Evolutionary conservation across 2,888 invertebrate genomes (phyloP).

Genomic region (Cynaeus angustus): DNA sequence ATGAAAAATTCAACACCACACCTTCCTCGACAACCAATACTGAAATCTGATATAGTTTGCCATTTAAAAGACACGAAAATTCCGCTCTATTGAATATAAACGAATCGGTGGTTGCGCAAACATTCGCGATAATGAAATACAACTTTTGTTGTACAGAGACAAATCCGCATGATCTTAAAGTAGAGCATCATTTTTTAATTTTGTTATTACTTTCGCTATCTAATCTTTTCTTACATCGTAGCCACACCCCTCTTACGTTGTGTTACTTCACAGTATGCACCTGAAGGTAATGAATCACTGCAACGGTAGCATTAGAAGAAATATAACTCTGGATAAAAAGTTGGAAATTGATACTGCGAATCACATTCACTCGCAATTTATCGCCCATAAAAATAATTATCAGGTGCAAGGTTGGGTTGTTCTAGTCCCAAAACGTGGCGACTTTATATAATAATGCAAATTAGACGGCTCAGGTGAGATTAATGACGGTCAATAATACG

Average conservation of each 20-base stretch:
- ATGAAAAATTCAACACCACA: constrained; percentile 18
- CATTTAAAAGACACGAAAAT: constrained; percentile 21
- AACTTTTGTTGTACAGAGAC: constrained; percentile 30
- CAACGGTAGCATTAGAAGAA: constrained; percentile 24
- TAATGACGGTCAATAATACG: constrained; percentile 8
- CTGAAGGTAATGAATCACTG: constrained; percentile 42
- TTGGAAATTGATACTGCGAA: constrained; percentile 19
- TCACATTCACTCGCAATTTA: constrained; percentile 22
- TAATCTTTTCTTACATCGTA: constrained; percentile 56
- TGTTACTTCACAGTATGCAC: constrained; percentile 36
- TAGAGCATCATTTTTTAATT: constrained; percentile 45
- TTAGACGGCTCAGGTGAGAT: neutral
- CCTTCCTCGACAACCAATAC: constrained; percentile 18
- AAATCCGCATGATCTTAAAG: constrained; percentile 34
- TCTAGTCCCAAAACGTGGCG: constrained; percentile 10
- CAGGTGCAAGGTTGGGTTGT: constrained; percentile 36
- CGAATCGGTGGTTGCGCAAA: constrained; percentile 28
- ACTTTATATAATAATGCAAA: constrained; percentile 31
- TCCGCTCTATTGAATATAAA: constrained; percentile 26
- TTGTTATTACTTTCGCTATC: constrained; percentile 54
- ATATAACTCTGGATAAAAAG: constrained; percentile 16
- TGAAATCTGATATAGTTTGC: constrained; percentile 23
- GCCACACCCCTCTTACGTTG: constrained; percentile 52
- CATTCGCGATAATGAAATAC: constrained; percentile 31
- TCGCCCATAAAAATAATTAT: constrained; percentile 15